Base-by-base conservation (phyloP, 2,888 invertebrate species). In the Colostygia pectinataria region DNA sequence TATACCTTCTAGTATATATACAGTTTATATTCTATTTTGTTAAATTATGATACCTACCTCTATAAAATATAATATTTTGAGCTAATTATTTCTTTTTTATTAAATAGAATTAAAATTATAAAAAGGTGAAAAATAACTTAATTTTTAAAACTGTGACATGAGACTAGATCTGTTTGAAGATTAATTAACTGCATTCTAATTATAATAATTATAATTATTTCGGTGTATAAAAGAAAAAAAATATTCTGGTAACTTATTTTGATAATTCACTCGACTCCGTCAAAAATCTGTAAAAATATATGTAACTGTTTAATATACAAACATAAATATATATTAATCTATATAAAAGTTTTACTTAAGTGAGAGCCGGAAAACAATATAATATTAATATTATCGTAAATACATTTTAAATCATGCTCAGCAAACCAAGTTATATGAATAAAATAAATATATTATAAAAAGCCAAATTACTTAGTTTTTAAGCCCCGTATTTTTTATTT, bases 111-210 rank as follows among this genome's bases (percentile, higher is more conserved):
- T 62, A 66, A 28, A 28, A 46, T 33, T 31, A 34, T n/a, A 45
- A 63, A 65, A 59, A 65, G 61, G 53, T 56, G 51, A 69, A 66
- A n/a, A 71, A 74, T 78, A 85, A 84, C 83, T 85, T 87, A 86
- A 72, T 65, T 40, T 38, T 88, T 88, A 89, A 89, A 89, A 89
- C 89, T 89, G 89, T 89, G 87, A 88, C 80, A 74, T 70, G 79
- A 86, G 89, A 90, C 89, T 90, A 90, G 89, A 90, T 80, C 80
- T 75, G 82, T 78, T 86, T 80, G 78, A 77, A 79, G 74, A 73
- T 72, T 72, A 73, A 68, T 60, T 63, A 60, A 43, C 53, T 63
- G 60, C 48, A 55, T 55, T 64, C 51, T 40, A 39, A 50, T 31
- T 46, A 46, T 34, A 44, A 34, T 40, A 39, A 50, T 31, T 46